Base-by-base conservation (phyloP, 2,113 vertebrate genomes). In the Mastomys coucha region DNA sequence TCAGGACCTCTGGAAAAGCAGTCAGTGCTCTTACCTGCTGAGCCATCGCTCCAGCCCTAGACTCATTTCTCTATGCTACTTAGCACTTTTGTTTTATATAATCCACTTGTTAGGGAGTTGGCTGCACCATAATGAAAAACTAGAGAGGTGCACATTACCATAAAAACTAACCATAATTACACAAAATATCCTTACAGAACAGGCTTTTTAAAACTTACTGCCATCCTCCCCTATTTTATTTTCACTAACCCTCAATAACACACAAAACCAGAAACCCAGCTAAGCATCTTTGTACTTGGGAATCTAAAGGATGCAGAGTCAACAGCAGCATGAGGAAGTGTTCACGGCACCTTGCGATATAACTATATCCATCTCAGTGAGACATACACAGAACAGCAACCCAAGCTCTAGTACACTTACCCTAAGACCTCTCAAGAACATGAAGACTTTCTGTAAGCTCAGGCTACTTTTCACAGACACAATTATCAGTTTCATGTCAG, bases 71-170 rank as follows among this genome's bases (percentile, higher is more conserved):
- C 65, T 72, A 63, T 69, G 72, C 28, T 39, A 85, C 36, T 92
- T 87, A 91, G 69, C 5, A 53, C 45, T 24, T 95, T 88, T 90
- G 11, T 80, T 94, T 95, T n/a, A 58, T 53, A 91, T 26, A 81
- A 77, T 42, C 33, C 7, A 82, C 31, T 42, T 42, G 72, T 2
- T 65, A 75, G 12, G 42, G 28, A 86, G 60, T 60, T 39, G 77
- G 19, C 5, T 94, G 22, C 36, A 91, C 19, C 17, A 70, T 5
- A 73, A 51, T 8, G 36, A 89, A 77, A 72, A 17, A 92, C 51
- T 4, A 86, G 2, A 69, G 7, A 88, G 53, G 39, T 70, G 42
- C 86, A 65, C n/a, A 60, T 81, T 58, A 67, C 81, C 10, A 31
- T 88, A 82, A 87, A 39, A 58, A 26, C 26, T 69, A 93, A 58